Percentiles rank a stretch among this genome's conserved stretches.
Evolutionary conservation across 2,888 invertebrate species (phyloP).

Genomic region (Cephus nigrinus): DNA sequence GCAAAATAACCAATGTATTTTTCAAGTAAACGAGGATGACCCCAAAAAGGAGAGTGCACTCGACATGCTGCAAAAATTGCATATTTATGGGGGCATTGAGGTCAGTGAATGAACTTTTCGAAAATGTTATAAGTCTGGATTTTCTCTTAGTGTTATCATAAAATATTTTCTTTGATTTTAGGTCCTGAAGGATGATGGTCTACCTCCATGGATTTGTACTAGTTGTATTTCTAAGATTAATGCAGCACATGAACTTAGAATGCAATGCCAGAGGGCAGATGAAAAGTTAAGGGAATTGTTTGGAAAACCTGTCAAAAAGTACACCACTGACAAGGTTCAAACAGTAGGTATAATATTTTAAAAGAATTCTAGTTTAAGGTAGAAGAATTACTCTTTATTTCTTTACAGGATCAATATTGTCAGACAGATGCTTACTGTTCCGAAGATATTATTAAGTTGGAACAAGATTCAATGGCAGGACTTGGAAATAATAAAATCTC

Average conservation of each 20-base stretch:
- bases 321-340: background rate
- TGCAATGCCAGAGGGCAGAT: conserved; percentile 51
- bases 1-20: conserved; percentile 46
- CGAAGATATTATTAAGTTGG: background rate
- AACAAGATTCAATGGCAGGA: background rate
- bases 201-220: conserved; percentile 48
- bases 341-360: conserved; percentile 2
- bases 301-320: conserved; percentile 29
- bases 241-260: conserved; percentile 47
- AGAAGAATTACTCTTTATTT: background rate
- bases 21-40: conserved; percentile 26
- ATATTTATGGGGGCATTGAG: conserved; percentile 51
- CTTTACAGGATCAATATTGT: conserved; percentile 39
- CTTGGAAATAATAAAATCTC: background rate
- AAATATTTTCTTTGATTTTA: conserved; percentile 19
- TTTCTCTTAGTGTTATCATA: background rate
- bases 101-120: conserved; percentile 27
- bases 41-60: conserved; percentile 19
- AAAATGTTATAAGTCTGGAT: background rate
- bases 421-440: conserved; percentile 35
- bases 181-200: conserved; percentile 49
- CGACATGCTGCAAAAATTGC: conserved; percentile 41
- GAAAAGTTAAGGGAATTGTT: conserved; percentile 39
- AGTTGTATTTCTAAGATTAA: conserved; percentile 44
- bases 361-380: background rate